phyloP scores from a whole-genome alignment of 2,113 vertebrate genomes.

The Eclectus roratus region DNA sequence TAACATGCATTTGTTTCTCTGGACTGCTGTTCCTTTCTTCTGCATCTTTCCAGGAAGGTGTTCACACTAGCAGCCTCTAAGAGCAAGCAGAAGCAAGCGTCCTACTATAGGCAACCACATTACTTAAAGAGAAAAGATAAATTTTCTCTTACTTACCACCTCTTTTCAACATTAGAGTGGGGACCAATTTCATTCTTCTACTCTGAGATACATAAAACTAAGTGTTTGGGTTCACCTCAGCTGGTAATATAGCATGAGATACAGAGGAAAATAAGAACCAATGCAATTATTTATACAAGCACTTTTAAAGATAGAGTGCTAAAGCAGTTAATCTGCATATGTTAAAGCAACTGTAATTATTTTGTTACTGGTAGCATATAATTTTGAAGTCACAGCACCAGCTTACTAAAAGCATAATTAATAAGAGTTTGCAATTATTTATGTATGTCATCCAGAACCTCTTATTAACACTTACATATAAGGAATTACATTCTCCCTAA shows the following conservation, averaged over 20 bases:
- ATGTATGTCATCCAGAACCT: background rate
- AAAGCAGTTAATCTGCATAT: background rate
- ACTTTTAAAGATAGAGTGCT: background rate
- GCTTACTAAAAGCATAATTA: background rate
- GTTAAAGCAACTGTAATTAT: background rate
- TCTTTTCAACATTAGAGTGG: background rate
- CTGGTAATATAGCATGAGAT: background rate
- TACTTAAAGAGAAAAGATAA: background rate
- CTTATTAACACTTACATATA: background rate
- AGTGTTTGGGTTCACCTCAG: background rate
- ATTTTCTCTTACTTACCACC: background rate
- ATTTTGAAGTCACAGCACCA: background rate
- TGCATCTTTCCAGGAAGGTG: background rate
- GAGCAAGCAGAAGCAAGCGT: background rate
- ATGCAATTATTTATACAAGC: background rate
- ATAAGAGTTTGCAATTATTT: background rate
- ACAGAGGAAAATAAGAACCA: background rate
- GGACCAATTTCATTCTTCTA: background rate
- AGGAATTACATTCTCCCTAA: background rate
- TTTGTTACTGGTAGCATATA: background rate
- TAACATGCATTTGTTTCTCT: background rate
- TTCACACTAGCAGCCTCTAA: background rate
- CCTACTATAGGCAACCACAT: background rate
- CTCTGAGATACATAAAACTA: background rate
- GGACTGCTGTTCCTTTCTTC: background rate